phyloP scores from a whole-genome alignment of 2,113 vertebrate genomes.

The Rhineura floridana region DNA sequence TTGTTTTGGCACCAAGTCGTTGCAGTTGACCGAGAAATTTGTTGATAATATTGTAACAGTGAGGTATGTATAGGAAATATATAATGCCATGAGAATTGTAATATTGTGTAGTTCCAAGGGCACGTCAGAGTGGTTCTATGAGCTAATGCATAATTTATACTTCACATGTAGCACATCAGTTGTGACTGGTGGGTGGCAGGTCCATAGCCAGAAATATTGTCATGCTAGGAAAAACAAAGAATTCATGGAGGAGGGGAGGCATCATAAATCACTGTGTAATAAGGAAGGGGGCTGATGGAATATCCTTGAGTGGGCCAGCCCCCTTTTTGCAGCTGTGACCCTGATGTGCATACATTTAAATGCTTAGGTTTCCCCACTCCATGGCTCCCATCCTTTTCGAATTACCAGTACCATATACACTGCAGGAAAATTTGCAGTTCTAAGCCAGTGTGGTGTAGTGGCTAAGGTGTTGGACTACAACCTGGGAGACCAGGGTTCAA shows the following conservation, averaged over 20 bases:
- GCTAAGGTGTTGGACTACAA: too few relatives aligned
- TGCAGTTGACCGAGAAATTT: conserved; percentile 84
- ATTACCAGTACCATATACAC: not conserved
- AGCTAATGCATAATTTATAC: not conserved
- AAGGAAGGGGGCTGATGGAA: not conserved
- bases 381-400: not conserved
- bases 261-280: not conserved
- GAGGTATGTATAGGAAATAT: conserved; percentile 73
- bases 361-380: not conserved
- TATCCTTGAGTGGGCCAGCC: too few relatives aligned
- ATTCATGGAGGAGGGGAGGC: not conserved
- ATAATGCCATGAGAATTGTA: not conserved
- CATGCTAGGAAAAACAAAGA: not conserved
- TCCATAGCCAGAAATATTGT: not conserved
- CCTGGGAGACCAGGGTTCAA: too few relatives aligned
- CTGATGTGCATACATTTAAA: not conserved
- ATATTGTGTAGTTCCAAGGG: not conserved
- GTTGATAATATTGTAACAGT: conserved; percentile 88
- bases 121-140: not conserved
- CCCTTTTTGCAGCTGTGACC: not conserved
- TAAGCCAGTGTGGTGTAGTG: too few relatives aligned
- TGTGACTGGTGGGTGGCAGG: not conserved
- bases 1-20: conserved; percentile 81
- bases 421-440: not conserved
- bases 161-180: not conserved